Percentiles rank a stretch among this genome's conserved stretches.
Conservation (phyloP, 2,113 vertebrate species). For the Salvelinus namaycush region DNA sequence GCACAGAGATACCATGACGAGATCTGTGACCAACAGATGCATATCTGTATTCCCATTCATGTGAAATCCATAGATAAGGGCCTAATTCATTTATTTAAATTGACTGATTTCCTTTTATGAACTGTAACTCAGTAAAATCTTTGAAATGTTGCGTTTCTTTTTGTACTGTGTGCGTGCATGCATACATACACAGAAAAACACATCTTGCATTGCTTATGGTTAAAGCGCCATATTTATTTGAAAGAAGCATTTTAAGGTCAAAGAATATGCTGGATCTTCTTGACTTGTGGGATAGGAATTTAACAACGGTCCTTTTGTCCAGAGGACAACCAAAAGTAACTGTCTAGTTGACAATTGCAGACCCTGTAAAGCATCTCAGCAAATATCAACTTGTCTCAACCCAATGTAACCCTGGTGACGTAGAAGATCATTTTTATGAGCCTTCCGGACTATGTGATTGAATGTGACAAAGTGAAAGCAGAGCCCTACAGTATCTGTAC, state of each 20-base stretch:
- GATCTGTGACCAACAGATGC: too few species aligned
- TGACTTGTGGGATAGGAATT: background rate
- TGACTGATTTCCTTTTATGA: too few species aligned
- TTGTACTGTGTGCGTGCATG: too few species aligned
- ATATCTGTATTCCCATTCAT: too few species aligned
- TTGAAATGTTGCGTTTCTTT: too few species aligned
- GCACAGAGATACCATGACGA: too few species aligned
- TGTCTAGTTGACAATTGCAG: background rate
- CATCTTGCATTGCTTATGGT: background rate
- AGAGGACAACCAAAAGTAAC: background rate
- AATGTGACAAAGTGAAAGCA: constrained; percentile 7
- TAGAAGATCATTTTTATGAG: background rate
- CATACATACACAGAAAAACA: too few species aligned
- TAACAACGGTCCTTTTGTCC: background rate
- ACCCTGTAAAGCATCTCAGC: background rate
- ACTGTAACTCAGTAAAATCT: too few species aligned
- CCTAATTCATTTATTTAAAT: too few species aligned
- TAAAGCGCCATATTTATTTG: background rate
- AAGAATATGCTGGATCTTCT: background rate
- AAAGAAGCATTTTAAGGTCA: background rate
- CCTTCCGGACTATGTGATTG: background rate
- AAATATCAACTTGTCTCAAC: background rate
- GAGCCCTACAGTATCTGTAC: background rate
- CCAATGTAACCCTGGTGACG: background rate
- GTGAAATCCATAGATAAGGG: too few species aligned